Evolutionary conservation across 2,888 invertebrate species (phyloP), one percentile per base, ranked within the genome.

Genomic region (Cactoblastis cactorum): DNA sequence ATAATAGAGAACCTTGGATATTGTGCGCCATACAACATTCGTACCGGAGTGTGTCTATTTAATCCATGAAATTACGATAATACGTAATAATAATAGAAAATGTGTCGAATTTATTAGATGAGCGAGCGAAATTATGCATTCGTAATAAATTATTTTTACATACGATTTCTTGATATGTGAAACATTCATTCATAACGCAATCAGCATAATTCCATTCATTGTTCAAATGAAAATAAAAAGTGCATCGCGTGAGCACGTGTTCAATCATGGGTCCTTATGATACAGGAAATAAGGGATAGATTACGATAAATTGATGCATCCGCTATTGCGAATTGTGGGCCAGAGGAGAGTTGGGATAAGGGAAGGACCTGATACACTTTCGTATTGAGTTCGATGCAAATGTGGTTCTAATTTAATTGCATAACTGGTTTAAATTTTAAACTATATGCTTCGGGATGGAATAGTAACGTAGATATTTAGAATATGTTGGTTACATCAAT

Each of bases 1-100:
- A 28, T 43, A 43, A 43, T 32, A 41, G 22, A 22, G 15, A 43
- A 11, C 43, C 43, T 43, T 43, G 43, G 5, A 43, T 43, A 15
- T 17, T 43, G 43, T 43, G 43, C 43, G 43, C 43, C 28, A 32
- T 43, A 43, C 28, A 43, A 1, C 28, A 43, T 43, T 43, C 6
- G 28, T 11, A 15, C 28, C 28, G 28, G 15, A 28, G 17, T 32
- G 43, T 43, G 43, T 28, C 28, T 1, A 37, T 28, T 24, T 9
- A 24, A 17, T 14, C 17, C 28, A 43, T 43, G 28, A 32, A 24
- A 24, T 28, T 28, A 1, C 14, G 11, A 11, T 11, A 17, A 17
- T 37, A 37, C 1, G 15, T 37, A 41, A 22, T 22, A 22, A 24
- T 22, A 22, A 0, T 6, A 41, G 9, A 15, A 43, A 28, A 28